Conservation (phyloP, 2,888 invertebrate genomes). For the Erebia epiphron region DNA sequence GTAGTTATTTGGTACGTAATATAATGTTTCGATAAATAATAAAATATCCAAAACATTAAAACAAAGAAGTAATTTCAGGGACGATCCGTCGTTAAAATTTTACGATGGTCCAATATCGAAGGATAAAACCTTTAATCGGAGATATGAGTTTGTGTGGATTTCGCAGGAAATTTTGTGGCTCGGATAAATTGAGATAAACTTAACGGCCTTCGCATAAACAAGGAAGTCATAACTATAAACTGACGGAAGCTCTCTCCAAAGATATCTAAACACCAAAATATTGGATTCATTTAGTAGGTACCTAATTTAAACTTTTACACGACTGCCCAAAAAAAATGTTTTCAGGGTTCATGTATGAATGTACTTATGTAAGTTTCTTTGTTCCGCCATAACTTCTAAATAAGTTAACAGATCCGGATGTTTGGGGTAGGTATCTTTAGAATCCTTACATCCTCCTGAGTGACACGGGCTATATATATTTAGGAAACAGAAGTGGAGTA, state of each 20-base stretch:
- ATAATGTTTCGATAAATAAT: slow-evolving; percentile 79
- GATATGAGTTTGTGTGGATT: slow-evolving; percentile 53
- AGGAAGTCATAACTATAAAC: slow-evolving; percentile 19
- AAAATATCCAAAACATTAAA: slow-evolving; percentile 72
- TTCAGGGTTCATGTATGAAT: too few species aligned
- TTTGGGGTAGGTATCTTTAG: too few species aligned
- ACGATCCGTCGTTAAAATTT: slow-evolving; percentile 76
- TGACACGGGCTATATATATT: too few species aligned
- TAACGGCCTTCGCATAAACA: slow-evolving; percentile 21
- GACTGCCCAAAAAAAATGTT: too few species aligned
- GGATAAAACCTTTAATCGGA: slow-evolving; percentile 78
- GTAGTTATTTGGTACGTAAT: slow-evolving; percentile 36
- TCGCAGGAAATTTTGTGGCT: slow-evolving; percentile 62
- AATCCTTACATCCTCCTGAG: too few species aligned
- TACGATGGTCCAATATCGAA: slow-evolving; percentile 77
- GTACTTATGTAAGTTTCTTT: too few species aligned
- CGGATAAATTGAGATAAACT: slow-evolving; percentile 31
- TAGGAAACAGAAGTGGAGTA: too few species aligned
- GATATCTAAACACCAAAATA: not conserved
- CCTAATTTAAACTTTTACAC: too few species aligned
- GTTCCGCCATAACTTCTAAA: too few species aligned
- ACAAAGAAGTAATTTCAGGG: slow-evolving; percentile 68
- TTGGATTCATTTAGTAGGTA: not conserved
- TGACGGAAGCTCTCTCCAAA: slow-evolving; percentile 9
- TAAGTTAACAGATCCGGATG: too few species aligned